Evolutionary conservation across 2,888 invertebrate genomes (phyloP), one percentile per base, ranked within the genome.

Genomic region (Alitta virens): DNA sequence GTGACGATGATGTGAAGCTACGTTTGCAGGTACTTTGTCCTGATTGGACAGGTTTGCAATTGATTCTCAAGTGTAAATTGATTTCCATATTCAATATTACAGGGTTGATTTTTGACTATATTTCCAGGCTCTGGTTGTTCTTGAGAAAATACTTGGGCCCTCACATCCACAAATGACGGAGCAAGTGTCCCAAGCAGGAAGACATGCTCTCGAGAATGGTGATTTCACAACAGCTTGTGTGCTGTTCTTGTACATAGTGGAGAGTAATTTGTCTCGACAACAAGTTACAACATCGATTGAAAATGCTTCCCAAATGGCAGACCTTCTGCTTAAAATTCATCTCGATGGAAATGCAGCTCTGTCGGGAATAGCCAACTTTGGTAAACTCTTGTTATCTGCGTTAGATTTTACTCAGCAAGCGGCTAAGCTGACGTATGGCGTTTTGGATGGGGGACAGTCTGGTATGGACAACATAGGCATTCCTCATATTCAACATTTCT

Each of bases 1-100:
- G 68, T 5, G 54, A 62, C 23, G 73, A 76, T 53, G 69, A 71
- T 16, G 73, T 74, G 25, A 62, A 66, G 21, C 68, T 76, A 5
- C 68, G 73, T 57, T 88, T 90, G 79, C 92, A 94, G 83, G 90
- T 57, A n/a, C 92, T 77, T 84, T n/a, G n/a, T n/a, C n/a, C n/a
- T n/a, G n/a, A n/a, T n/a, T n/a, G n/a, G n/a, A n/a, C n/a, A n/a
- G n/a, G n/a, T n/a, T n/a, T n/a, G n/a, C n/a, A n/a, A n/a, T n/a
- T n/a, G n/a, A n/a, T n/a, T n/a, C n/a, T n/a, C n/a, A n/a, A n/a
- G n/a, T n/a, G n/a, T n/a, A n/a, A n/a, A n/a, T n/a, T n/a, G n/a
- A n/a, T n/a, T n/a, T n/a, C n/a, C n/a, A n/a, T n/a, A n/a, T n/a
- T n/a, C n/a, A n/a, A 40, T 12, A 40, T 12, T 40, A 40, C 12